phyloP scores from a whole-genome alignment of 2,888 invertebrate genomes.

The Helicoverpa assulta region DNA sequence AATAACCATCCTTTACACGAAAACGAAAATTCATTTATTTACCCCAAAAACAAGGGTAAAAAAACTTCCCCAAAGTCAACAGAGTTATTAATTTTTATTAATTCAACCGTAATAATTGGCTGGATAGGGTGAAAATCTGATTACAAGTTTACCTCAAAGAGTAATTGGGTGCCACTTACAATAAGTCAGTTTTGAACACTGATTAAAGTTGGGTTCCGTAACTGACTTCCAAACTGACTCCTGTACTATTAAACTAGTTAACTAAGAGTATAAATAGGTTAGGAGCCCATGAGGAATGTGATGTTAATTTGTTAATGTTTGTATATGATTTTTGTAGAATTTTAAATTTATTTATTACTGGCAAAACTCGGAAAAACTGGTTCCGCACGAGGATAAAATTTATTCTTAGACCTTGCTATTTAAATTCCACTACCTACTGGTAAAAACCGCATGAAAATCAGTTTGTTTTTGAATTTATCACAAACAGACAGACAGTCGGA shows the following conservation, averaged over 20 bases:
- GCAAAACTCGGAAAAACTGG: no score
- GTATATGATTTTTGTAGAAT: no score
- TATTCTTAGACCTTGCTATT: no score
- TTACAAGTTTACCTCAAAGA: slow-evolving; percentile 38
- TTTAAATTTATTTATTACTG: not conserved
- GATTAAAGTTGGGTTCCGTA: slow-evolving; percentile 33
- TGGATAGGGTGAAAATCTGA: slow-evolving; percentile 43
- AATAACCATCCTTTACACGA: not conserved
- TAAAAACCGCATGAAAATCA: no score
- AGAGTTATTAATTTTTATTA: slow-evolving; percentile 26
- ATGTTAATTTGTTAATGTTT: no score
- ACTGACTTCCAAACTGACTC: slow-evolving; percentile 21
- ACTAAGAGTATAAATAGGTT: slow-evolving; percentile 7
- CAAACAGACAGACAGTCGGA: no score
- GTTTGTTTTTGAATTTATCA: no score
- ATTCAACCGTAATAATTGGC: slow-evolving; percentile 8
- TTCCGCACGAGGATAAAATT: no score
- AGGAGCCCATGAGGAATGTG: no score
- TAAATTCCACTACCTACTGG: no score
- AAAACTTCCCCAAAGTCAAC: not conserved
- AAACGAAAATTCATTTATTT: not conserved
- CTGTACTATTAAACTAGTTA: slow-evolving; percentile 8
- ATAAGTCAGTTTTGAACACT: slow-evolving; percentile 26
- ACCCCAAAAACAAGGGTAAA: not conserved
- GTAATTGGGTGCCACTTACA: slow-evolving; percentile 42